Conservation (phyloP, 1,140 invertebrate species). For the Nasonia giraulti region DNA sequence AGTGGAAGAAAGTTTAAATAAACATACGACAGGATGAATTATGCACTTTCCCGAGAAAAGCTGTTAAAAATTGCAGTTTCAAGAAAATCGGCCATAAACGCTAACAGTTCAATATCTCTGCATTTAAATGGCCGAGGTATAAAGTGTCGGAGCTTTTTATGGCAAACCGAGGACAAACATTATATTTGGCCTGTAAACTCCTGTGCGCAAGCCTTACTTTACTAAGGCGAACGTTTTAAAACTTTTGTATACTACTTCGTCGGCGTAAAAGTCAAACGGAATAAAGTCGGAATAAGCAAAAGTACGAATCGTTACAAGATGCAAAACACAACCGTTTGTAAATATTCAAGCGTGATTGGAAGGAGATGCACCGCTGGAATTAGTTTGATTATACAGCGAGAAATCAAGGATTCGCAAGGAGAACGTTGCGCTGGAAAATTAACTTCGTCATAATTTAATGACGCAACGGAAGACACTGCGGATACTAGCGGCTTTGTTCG, state of each 20-base stretch:
- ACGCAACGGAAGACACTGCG: slow-evolving; percentile 25
- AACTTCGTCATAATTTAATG: slow-evolving; percentile 46
- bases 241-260: not conserved
- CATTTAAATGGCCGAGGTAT: not conserved
- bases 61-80: not conserved
- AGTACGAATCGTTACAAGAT: not conserved
- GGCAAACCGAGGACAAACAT: not conserved
- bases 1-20: not conserved
- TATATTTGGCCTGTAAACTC: not conserved
- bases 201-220: not conserved
- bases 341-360: not conserved
- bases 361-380: not conserved
- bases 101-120: not conserved
- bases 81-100: not conserved
- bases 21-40: not conserved
- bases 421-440: not conserved
- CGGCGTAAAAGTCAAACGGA: not conserved
- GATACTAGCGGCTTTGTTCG: too few species aligned
- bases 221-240: not conserved
- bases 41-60: not conserved
- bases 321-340: not conserved
- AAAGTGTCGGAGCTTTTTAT: not conserved
- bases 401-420: not conserved
- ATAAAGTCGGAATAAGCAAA: not conserved
- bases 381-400: not conserved